Percentiles rank a stretch among this genome's conserved stretches.
phyloP scores from a whole-genome alignment of 2,797 vertebrate species.

The Scarus forsteni region DNA sequence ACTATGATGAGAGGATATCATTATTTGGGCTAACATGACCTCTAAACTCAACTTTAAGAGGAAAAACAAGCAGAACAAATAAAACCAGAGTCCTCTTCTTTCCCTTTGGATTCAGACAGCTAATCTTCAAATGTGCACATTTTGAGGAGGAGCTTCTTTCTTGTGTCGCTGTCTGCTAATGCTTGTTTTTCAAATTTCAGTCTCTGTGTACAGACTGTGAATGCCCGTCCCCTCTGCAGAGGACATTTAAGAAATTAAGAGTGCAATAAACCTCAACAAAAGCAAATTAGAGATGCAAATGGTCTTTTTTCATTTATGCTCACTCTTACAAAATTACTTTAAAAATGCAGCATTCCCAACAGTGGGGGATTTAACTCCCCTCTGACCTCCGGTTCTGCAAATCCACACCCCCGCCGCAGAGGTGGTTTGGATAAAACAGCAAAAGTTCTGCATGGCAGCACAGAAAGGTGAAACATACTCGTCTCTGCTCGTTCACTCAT shows the following conservation, averaged over 20 bases:
- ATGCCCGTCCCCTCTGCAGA: not conserved
- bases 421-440: conserved; percentile 25
- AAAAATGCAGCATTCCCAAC: not conserved
- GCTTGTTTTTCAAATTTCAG: too few relatives aligned
- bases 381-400: conserved; percentile 4
- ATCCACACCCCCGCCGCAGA: conserved; percentile 12
- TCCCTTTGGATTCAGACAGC: too few relatives aligned
- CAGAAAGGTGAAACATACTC: conserved; percentile 8
- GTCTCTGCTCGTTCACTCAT: not conserved
- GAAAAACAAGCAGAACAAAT: too few relatives aligned
- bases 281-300: not conserved
- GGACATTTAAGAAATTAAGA: not conserved
- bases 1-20: too few relatives aligned
- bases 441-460: conserved; percentile 28
- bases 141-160: too few relatives aligned
- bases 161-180: too few relatives aligned
- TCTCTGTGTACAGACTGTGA: not conserved
- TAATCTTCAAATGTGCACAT: too few relatives aligned
- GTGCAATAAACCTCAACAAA: not conserved
- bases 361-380: not conserved
- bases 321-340: not conserved
- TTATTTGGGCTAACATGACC: too few relatives aligned
- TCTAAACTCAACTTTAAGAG: too few relatives aligned
- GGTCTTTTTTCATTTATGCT: not conserved
- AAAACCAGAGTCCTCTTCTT: too few relatives aligned